Percentiles rank a stretch among this genome's conserved stretches.
Conservation (phyloP, 2,888 invertebrate species). For the Drosophila monieri region DNA sequence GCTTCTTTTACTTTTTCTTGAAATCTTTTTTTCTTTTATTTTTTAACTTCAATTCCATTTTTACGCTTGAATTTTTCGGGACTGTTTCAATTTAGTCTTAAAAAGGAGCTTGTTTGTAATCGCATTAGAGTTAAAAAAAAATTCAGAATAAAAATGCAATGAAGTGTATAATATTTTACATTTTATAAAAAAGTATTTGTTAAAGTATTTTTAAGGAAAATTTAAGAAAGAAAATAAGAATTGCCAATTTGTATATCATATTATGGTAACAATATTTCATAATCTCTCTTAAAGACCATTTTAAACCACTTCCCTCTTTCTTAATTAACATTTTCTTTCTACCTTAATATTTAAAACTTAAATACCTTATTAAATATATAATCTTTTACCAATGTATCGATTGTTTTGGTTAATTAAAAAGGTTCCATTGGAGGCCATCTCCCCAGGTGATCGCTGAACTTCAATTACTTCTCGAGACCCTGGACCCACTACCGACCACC, state of each 20-base stretch:
- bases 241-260: no score
- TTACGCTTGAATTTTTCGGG: slow-evolving; percentile 53
- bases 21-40: not conserved
- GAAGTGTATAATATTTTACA: not conserved
- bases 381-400: not conserved
- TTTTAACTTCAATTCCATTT: slow-evolving; percentile 43
- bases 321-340: not conserved
- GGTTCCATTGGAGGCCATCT: not conserved
- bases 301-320: not conserved
- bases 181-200: not conserved
- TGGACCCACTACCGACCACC: slow-evolving; percentile 14
- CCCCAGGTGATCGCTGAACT: slow-evolving; percentile 9
- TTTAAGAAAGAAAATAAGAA: not conserved
- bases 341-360: not conserved
- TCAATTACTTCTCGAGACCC: slow-evolving; percentile 13
- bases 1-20: not conserved
- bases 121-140: slow-evolving; percentile 27
- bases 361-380: not conserved
- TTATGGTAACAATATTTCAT: not conserved
- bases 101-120: slow-evolving; percentile 37
- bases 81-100: slow-evolving; percentile 37
- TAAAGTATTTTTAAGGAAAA: not conserved
- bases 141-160: slow-evolving; percentile 12
- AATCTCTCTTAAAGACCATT: not conserved
- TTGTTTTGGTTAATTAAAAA: slow-evolving; percentile 11